These are phyloP conservation scores for Sthenelais limicola DNA, from an alignment of 2,888 invertebrate genomes.

Conservation along the genomic window DNA sequence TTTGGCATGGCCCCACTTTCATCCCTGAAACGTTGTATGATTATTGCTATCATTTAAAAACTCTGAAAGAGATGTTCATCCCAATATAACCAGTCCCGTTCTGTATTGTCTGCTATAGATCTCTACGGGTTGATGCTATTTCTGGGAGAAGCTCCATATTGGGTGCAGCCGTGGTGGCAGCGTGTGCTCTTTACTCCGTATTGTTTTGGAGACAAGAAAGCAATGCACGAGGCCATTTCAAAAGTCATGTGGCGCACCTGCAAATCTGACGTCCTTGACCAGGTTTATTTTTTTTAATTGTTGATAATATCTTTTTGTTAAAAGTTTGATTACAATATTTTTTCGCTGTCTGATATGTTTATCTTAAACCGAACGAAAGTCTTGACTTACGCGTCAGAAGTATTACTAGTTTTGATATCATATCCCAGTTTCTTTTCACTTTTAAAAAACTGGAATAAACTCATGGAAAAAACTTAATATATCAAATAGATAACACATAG, in stretches of 20 bases:
- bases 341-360: too few relatives aligned
- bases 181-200: conserved; percentile 75
- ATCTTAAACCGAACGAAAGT: neutral
- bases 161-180: conserved; percentile 75
- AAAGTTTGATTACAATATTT: neutral
- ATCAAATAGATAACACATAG: too few relatives aligned
- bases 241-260: conserved; percentile 81
- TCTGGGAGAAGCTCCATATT: conserved; percentile 77
- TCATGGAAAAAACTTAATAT: too few relatives aligned
- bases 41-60: too few relatives aligned
- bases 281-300: too few relatives aligned
- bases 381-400: neutral
- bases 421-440: too few relatives aligned
- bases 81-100: too few relatives aligned
- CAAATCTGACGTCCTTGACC: conserved; percentile 79
- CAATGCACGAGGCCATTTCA: conserved; percentile 75
- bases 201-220: conserved; percentile 72
- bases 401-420: too few relatives aligned
- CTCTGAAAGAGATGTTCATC: too few relatives aligned
- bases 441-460: too few relatives aligned
- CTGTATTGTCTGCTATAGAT: conserved; percentile 68
- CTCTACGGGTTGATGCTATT: conserved; percentile 78
- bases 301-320: neutral
- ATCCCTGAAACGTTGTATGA: too few relatives aligned
- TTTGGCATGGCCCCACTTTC: too few relatives aligned